phyloP scores from a whole-genome alignment of 92 coral and sea anemone species.

The Zoanthus gigantus region DNA sequence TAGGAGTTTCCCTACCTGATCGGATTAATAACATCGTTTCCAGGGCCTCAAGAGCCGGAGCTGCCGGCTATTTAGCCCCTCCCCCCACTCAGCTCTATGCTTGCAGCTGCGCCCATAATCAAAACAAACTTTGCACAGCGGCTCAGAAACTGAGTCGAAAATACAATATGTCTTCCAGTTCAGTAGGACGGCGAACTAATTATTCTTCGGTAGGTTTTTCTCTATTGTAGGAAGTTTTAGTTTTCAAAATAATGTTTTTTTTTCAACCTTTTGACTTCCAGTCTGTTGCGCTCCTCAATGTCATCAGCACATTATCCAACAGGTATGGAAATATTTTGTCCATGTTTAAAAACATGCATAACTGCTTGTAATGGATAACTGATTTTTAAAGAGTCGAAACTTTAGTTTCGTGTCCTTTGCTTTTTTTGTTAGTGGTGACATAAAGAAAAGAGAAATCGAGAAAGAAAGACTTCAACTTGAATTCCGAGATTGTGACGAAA shows the following conservation, averaged over 20 bases:
- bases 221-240: too few relatives aligned
- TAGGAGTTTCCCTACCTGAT: background rate
- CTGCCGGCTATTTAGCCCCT: background rate
- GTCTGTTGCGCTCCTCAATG: slow-evolving; percentile 81
- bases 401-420: background rate
- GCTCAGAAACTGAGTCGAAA: background rate
- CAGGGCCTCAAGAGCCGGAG: too few relatives aligned
- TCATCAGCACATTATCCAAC: slow-evolving; percentile 79
- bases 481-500: slow-evolving; percentile 82
- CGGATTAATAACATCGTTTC: background rate
- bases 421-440: slow-evolving; percentile 70
- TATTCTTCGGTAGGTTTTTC: slow-evolving; percentile 60
- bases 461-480: slow-evolving; percentile 89
- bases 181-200: slow-evolving; percentile 56
- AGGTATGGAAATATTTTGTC: slow-evolving; percentile 61
- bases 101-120: slow-evolving; percentile 15
- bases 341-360: too few relatives aligned
- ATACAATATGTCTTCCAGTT: slow-evolving; percentile 65
- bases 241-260: background rate
- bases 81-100: background rate
- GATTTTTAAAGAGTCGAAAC: background rate
- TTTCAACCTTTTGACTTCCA: slow-evolving; percentile 28
- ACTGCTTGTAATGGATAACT: background rate
- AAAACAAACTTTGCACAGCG: slow-evolving; percentile 57
- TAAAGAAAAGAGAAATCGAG: slow-evolving; percentile 87